Conservation (phyloP, 1,140 invertebrate species). For the Trichonephila clavata region DNA sequence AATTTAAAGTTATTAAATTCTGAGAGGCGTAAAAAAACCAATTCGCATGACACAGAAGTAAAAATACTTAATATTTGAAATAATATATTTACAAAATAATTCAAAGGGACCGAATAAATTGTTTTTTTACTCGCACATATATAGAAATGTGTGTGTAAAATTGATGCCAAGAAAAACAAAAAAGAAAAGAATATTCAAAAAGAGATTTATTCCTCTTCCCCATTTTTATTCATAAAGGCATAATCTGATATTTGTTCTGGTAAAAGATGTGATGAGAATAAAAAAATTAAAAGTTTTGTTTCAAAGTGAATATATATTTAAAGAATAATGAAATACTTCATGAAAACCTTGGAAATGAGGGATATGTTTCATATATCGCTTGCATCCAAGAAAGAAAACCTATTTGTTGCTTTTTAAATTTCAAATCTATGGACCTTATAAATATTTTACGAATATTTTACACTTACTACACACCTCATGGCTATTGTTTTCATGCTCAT, state of each 20-base stretch:
- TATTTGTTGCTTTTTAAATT: background rate
- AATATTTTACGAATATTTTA: background rate
- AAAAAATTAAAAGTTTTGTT: background rate
- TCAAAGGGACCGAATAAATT: too few relatives aligned
- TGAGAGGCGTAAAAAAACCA: too few relatives aligned
- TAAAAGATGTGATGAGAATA: background rate
- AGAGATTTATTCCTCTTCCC: too few relatives aligned
- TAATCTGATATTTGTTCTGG: background rate
- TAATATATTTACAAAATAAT: too few relatives aligned
- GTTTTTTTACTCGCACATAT: too few relatives aligned
- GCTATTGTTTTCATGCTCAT: conserved; percentile 9
- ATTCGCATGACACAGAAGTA: too few relatives aligned
- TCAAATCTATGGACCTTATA: background rate
- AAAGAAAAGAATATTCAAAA: too few relatives aligned
- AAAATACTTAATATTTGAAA: too few relatives aligned
- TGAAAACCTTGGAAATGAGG: background rate
- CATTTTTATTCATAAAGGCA: background rate
- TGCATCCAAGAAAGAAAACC: background rate
- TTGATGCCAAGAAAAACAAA: too few relatives aligned
- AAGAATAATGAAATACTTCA: background rate
- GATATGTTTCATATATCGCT: background rate
- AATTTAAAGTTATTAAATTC: too few relatives aligned
- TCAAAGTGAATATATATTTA: background rate
- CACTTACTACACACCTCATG: background rate
- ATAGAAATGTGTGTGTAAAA: too few relatives aligned